These are phyloP conservation scores for Hirundichthys speculiger DNA, from an alignment of 2,113 vertebrate genomes.

Conservation along the genomic window DNA sequence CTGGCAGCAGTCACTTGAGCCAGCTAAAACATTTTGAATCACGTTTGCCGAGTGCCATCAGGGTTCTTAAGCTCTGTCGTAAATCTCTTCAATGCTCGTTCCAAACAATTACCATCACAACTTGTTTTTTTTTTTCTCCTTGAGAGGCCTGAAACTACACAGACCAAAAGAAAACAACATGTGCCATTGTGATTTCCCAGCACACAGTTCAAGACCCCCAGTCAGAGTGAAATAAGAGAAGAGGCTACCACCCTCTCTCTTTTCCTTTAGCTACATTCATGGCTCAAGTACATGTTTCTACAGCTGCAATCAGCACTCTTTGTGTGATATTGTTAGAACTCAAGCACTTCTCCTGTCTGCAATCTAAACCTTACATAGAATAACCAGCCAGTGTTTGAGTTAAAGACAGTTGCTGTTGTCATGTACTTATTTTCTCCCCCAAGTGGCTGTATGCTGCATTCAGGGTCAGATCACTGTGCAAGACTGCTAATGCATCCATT, in stretches of 20 bases:
- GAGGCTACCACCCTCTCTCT: slow-evolving; percentile 1
- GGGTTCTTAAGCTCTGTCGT: background rate
- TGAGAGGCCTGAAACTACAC: background rate
- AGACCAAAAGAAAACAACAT: background rate
- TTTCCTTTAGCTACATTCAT: background rate
- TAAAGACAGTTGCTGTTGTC: background rate
- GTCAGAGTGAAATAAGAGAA: background rate
- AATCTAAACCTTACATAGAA: background rate
- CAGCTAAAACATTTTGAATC: background rate
- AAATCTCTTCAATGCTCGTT: background rate
- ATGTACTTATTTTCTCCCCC: too few relatives aligned
- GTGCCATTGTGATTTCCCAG: background rate
- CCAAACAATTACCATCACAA: background rate
- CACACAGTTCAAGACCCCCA: background rate
- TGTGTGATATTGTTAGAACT: background rate
- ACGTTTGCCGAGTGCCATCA: background rate
- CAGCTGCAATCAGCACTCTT: background rate
- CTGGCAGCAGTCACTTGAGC: background rate
- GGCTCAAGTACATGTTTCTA: background rate
- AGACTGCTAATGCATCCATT: too few relatives aligned
- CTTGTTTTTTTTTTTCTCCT: background rate
- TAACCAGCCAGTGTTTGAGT: background rate
- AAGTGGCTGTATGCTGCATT: too few relatives aligned
- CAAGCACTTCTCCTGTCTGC: background rate
- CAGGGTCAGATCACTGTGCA: too few relatives aligned